Evolutionary conservation across 2,888 invertebrate genomes (phyloP).

Genomic region (Orchesellides sinensis): DNA sequence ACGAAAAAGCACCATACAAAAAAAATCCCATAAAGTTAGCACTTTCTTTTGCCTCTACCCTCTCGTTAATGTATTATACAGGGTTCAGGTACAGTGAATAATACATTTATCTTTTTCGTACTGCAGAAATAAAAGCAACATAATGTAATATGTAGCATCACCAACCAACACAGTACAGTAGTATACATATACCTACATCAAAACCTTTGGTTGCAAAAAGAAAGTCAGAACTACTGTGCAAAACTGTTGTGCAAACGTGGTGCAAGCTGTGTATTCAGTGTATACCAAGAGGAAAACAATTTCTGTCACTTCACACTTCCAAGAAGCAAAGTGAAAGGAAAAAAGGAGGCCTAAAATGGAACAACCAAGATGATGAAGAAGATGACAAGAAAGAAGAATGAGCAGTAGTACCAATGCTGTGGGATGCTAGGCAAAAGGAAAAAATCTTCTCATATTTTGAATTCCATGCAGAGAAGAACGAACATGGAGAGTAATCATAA

Average conservation of each 20-base stretch:
- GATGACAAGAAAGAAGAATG: slow-evolving; percentile 50
- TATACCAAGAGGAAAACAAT: slow-evolving; percentile 48
- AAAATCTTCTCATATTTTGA: slow-evolving; percentile 20
- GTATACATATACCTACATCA: too few species aligned
- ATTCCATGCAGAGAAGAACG: slow-evolving; percentile 13
- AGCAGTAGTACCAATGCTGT: not conserved
- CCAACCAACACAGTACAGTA: not conserved
- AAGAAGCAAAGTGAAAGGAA: not conserved
- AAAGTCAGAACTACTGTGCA: too few species aligned
- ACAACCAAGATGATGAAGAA: slow-evolving; percentile 44
- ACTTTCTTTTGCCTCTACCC: not conserved
- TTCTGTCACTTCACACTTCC: slow-evolving; percentile 45
- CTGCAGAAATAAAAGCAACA: too few species aligned
- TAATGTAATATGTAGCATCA: not conserved
- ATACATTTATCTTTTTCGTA: too few species aligned
- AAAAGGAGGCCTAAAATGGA: slow-evolving; percentile 29
- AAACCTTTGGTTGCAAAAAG: too few species aligned
- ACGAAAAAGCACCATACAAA: slow-evolving; percentile 22
- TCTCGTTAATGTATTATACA: not conserved
- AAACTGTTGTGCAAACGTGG: too few species aligned
- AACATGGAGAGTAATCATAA: not conserved
- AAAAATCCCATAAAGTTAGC: not conserved
- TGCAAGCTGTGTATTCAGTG: too few species aligned
- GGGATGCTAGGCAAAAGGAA: not conserved
- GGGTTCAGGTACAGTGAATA: not conserved